Evolutionary conservation across 1,140 invertebrate genomes (phyloP).

Genomic region (Leptinotarsa defecta): DNA sequence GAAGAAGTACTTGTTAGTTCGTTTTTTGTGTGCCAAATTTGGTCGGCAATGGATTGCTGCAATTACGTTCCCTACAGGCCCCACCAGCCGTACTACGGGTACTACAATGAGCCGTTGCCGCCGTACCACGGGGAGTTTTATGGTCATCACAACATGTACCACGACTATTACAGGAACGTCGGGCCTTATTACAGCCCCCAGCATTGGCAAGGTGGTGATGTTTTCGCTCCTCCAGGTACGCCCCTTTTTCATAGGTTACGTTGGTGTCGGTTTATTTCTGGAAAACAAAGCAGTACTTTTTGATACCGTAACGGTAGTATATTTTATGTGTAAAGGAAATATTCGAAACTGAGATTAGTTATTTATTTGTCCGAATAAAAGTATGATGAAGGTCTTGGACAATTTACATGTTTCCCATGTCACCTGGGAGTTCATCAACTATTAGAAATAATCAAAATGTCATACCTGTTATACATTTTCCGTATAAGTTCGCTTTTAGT

Average conservation of each 20-base stretch:
- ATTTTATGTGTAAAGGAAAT: no score
- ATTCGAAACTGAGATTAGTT: no score
- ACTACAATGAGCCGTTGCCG: constrained; percentile 23
- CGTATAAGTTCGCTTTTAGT: no score
- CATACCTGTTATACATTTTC: no score
- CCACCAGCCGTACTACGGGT: constrained; percentile 25
- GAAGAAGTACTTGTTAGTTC: background rate
- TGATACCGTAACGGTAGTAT: no score
- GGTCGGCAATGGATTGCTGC: constrained; percentile 23
- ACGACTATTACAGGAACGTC: constrained; percentile 25
- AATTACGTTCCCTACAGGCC: constrained; percentile 27
- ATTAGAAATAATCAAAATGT: no score
- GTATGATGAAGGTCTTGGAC: no score
- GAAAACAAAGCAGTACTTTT: no score
- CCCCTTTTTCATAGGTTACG: constrained; percentile 61
- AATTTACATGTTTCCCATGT: no score
- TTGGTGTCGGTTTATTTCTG: constrained; percentile 34
- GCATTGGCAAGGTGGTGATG: constrained; percentile 20
- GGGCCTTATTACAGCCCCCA: constrained; percentile 21
- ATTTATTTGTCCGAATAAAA: no score
- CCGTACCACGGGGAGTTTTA: constrained; percentile 28
- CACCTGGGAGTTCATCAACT: no score
- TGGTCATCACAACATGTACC: constrained; percentile 27
- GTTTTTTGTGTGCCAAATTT: constrained; percentile 18
- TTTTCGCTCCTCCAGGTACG: constrained; percentile 25